Evolutionary conservation across 2,888 invertebrate genomes (phyloP).

Genomic region (Papilio protenor): DNA sequence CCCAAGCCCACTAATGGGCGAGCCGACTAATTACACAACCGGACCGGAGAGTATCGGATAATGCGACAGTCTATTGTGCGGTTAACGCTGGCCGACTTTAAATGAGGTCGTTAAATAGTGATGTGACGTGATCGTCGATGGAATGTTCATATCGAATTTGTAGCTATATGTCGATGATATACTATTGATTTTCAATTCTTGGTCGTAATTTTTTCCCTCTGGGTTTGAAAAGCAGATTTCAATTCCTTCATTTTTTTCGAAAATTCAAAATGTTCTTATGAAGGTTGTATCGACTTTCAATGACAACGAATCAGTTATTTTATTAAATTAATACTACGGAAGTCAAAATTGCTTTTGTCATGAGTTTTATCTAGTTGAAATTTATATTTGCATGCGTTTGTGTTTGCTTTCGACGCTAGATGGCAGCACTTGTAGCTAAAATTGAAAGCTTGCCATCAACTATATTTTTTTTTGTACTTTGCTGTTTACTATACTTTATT

Average conservation of each 20-base stretch:
- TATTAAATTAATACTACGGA: neutral
- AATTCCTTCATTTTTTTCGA: too few relatives aligned
- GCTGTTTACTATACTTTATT: neutral
- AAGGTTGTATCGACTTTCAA: too few relatives aligned
- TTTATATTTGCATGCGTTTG: slow-evolving; percentile 2
- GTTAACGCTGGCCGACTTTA: slow-evolving; percentile 14
- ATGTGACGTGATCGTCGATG: neutral
- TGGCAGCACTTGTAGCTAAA: slow-evolving; percentile 48
- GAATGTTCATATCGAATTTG: slow-evolving; percentile 9
- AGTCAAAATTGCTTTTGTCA: neutral
- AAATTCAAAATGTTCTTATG: too few relatives aligned
- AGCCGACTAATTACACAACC: slow-evolving; percentile 38
- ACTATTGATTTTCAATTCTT: too few relatives aligned
- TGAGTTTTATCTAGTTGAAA: neutral
- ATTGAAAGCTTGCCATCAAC: neutral
- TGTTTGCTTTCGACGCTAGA: slow-evolving; percentile 49
- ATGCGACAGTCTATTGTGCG: slow-evolving; percentile 19
- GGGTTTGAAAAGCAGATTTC: too few relatives aligned
- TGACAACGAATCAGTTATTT: too few relatives aligned
- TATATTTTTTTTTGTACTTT: neutral
- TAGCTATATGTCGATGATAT: too few relatives aligned
- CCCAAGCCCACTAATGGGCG: slow-evolving; percentile 34
- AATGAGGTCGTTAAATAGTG: slow-evolving; percentile 28
- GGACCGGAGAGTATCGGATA: slow-evolving; percentile 32
- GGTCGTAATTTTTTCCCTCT: too few relatives aligned